Conservation (phyloP, 2,113 vertebrate species). For the Ailuropoda melanoleuca region DNA sequence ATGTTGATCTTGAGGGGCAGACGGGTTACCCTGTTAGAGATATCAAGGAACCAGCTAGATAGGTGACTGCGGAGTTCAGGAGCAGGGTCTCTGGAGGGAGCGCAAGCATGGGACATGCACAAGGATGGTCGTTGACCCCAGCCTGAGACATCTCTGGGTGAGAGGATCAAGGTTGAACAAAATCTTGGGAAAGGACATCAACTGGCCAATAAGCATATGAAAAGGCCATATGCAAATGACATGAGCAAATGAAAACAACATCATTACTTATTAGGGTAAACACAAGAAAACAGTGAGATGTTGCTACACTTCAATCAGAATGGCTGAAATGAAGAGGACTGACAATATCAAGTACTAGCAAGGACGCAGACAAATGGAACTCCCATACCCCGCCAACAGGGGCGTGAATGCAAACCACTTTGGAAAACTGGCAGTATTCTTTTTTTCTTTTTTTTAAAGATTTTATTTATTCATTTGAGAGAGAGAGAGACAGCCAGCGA, state of each 20-base stretch:
- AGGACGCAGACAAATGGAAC: background rate
- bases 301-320: background rate
- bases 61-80: background rate
- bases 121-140: background rate
- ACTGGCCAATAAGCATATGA: background rate
- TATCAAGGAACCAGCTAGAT: background rate
- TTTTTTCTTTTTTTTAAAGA: too few relatives aligned
- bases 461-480: too few relatives aligned
- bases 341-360: background rate
- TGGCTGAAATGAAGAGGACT: background rate
- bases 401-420: background rate
- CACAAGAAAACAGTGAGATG: background rate
- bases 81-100: background rate
- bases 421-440: slow-evolving; percentile 26
- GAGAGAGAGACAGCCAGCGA: too few relatives aligned
- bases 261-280: background rate
- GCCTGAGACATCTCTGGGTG: background rate
- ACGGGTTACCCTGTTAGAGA: background rate
- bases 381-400: background rate
- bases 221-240: background rate
- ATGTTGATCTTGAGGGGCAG: background rate
- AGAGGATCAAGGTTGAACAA: background rate
- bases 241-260: background rate
- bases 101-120: background rate
- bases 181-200: background rate